Percentiles rank a stretch among this genome's conserved stretches.
These are phyloP conservation scores for Caenorhabditis afra DNA, from an alignment of 2,888 invertebrate species.

Conservation along the genomic window DNA sequence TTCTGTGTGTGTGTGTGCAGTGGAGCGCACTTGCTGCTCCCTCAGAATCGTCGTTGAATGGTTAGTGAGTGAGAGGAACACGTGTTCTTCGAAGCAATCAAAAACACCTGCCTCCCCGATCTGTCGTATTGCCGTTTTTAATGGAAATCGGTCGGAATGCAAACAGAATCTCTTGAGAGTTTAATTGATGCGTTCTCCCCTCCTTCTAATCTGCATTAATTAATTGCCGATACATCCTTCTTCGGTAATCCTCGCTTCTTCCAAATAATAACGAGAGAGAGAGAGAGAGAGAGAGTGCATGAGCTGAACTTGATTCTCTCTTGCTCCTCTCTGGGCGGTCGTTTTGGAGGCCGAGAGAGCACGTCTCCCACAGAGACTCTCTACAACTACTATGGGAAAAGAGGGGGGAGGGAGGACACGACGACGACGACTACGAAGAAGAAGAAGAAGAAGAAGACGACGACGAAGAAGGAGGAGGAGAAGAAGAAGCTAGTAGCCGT, in stretches of 20 bases:
- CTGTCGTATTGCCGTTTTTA: too few species aligned
- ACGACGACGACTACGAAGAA: slow-evolving; percentile 26
- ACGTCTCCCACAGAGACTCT: slow-evolving; percentile 45
- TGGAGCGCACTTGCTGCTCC: too few species aligned
- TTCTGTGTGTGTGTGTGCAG: neutral
- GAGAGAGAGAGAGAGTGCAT: slow-evolving; percentile 39
- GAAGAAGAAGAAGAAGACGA: slow-evolving; percentile 33
- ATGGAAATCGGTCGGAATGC: neutral
- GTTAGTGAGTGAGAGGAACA: neutral
- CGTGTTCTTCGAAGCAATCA: neutral
- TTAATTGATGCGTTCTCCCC: slow-evolving; percentile 23
- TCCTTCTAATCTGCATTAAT: slow-evolving; percentile 17
- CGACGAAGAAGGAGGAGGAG: slow-evolving; percentile 25
- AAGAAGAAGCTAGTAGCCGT: slow-evolving; percentile 55
- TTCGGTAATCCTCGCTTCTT: slow-evolving; percentile 35
- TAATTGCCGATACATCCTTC: slow-evolving; percentile 13
- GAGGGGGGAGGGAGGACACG: slow-evolving; percentile 26
- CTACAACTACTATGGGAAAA: slow-evolving; percentile 48
- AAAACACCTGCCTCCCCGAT: neutral
- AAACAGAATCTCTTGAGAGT: neutral
- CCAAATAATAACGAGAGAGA: slow-evolving; percentile 42
- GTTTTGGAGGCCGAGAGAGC: slow-evolving; percentile 40
- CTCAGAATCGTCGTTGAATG: neutral
- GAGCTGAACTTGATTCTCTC: slow-evolving; percentile 57
- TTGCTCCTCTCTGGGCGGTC: slow-evolving; percentile 7